These are phyloP conservation scores for Cremastinae sp. DNA, from an alignment of 2,888 invertebrate genomes.

Conservation along the genomic window DNA sequence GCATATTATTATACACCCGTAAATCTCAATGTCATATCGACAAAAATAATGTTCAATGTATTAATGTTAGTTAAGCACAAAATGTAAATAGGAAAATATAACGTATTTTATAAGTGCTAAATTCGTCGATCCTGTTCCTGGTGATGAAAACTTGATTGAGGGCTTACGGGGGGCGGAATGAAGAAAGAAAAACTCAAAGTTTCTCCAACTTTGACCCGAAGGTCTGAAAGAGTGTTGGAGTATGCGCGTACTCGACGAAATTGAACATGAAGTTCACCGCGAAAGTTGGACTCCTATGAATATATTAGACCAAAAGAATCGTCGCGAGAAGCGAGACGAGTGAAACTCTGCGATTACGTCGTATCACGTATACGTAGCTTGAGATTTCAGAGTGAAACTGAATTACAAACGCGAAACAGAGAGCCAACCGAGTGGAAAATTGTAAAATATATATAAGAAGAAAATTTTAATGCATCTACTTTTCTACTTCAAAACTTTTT, in stretches of 20 bases:
- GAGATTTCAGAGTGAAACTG: constrained; percentile 8
- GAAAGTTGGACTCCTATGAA: constrained; percentile 60
- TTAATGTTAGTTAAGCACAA: too few relatives aligned
- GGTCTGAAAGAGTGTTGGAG: not conserved
- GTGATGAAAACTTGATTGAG: not conserved
- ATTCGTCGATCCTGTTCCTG: not conserved
- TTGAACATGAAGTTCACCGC: not conserved
- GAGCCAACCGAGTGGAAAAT: too few relatives aligned
- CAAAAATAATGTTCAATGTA: too few relatives aligned
- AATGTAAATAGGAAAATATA: too few relatives aligned
- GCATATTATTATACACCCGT: too few relatives aligned
- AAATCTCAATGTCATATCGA: too few relatives aligned
- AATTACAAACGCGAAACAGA: not conserved
- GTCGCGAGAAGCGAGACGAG: constrained; percentile 28
- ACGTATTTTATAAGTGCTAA: too few relatives aligned
- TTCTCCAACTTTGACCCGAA: constrained; percentile 7
- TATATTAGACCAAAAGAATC: constrained; percentile 49
- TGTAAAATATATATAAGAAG: too few relatives aligned
- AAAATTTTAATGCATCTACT: too few relatives aligned
- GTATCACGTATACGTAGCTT: constrained; percentile 26
- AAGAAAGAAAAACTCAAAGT: not conserved
- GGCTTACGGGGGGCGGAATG: not conserved
- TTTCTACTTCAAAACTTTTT: too few relatives aligned
- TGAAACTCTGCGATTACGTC: constrained; percentile 18
- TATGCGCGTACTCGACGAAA: too few relatives aligned